Percentiles rank a stretch among this genome's conserved stretches.
These are phyloP conservation scores for Xiphydria camelus DNA, from an alignment of 2,888 invertebrate species.

Conservation along the genomic window DNA sequence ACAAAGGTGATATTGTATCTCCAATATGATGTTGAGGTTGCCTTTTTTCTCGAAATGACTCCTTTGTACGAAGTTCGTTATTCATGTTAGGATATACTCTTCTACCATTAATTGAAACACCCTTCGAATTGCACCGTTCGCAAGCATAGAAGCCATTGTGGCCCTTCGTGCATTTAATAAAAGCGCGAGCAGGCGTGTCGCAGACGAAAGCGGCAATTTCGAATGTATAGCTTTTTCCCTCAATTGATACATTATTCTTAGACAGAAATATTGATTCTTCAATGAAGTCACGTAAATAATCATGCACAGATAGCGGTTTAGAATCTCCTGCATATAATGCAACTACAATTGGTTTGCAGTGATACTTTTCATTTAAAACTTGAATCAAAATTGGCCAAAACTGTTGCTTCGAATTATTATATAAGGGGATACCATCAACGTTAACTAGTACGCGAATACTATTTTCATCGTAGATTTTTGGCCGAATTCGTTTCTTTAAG, in stretches of 20 bases:
- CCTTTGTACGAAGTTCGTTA: slow-evolving; percentile 5
- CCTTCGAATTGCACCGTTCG: slow-evolving; percentile 16
- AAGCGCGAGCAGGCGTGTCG: slow-evolving; percentile 16
- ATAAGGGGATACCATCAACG: slow-evolving; percentile 27
- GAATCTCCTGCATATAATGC: slow-evolving; percentile 14
- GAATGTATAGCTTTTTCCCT: background rate
- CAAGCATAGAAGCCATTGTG: slow-evolving; percentile 18
- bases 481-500: too few relatives aligned
- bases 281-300: slow-evolving; percentile 15
- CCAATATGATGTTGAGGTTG: slow-evolving; percentile 14
- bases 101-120: slow-evolving; percentile 5
- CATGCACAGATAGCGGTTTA: slow-evolving; percentile 10
- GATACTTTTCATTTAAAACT: slow-evolving; percentile 14
- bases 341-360: slow-evolving; percentile 10
- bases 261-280: slow-evolving; percentile 7
- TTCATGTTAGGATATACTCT: slow-evolving; percentile 3
- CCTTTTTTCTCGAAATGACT: slow-evolving; percentile 3
- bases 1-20: slow-evolving; percentile 6
- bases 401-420: slow-evolving; percentile 24
- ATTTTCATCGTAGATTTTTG: too few relatives aligned
- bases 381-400: slow-evolving; percentile 31
- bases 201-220: slow-evolving; percentile 10
- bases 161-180: slow-evolving; percentile 16
- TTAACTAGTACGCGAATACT: slow-evolving; percentile 16
- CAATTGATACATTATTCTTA: slow-evolving; percentile 14